Conservation (phyloP, 2,888 invertebrate species). For the Cheiracanthium punctorium region DNA sequence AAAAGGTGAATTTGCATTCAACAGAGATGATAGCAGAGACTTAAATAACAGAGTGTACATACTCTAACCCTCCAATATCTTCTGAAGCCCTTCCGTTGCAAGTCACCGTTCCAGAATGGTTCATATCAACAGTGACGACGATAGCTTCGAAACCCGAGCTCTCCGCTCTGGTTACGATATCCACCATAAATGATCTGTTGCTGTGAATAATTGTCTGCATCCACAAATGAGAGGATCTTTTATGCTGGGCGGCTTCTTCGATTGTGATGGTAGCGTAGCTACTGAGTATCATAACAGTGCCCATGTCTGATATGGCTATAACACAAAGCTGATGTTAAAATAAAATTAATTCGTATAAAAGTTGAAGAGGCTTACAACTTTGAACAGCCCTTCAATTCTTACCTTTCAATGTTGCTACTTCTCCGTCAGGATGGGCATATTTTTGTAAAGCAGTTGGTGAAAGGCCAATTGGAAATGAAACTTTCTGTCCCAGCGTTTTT, state of each 20-base stretch:
- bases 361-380: too few species aligned
- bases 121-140: conserved; percentile 93
- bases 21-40: too few species aligned
- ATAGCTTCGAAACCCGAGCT: conserved; percentile 87
- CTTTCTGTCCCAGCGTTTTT: conserved; percentile 27
- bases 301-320: conserved; percentile 85
- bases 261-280: conserved; percentile 90
- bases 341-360: too few species aligned
- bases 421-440: conserved; percentile 31
- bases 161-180: conserved; percentile 86
- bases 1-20: too few species aligned
- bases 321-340: background rate
- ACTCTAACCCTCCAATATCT: too few species aligned
- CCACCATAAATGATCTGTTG: conserved; percentile 83
- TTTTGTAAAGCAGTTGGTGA: conserved; percentile 25
- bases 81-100: conserved; percentile 73
- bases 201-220: conserved; percentile 92
- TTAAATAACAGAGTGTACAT: too few species aligned
- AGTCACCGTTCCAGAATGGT: conserved; percentile 78
- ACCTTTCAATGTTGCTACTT: conserved; percentile 33
- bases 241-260: conserved; percentile 88
- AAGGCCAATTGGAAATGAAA: conserved; percentile 11
- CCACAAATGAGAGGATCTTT: conserved; percentile 96
- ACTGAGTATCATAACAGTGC: conserved; percentile 87
- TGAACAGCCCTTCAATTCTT: background rate